Evolutionary conservation across 1,140 invertebrate genomes (phyloP), one percentile per base, ranked within the genome.

Genomic region (Drosophila tani): DNA sequence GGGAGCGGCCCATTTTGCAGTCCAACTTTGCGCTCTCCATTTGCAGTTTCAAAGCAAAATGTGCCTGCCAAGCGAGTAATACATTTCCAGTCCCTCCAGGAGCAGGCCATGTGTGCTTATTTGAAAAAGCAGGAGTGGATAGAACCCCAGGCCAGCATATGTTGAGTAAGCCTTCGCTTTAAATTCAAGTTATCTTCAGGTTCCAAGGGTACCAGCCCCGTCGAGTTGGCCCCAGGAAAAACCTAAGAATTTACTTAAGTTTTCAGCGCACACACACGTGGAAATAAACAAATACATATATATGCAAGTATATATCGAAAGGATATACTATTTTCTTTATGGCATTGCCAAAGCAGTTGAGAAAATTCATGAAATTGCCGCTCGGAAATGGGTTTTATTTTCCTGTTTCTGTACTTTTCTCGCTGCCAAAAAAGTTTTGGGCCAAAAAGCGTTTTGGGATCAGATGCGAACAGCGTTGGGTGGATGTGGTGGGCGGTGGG

Each of bases 21-120:
- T 59, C 24, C 47, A 86, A 86, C 57, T 79, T 79, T 74, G 51
- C 35, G 56, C 62, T 50, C 45, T 70, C 59, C 68, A 68, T 51
- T 81, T 81, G 73, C 75, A 77, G 62, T 75, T 66, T 60, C 56
- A 35, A 69, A 24, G 46, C 58, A 75, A 81, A 81, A 81, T 81
- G 32, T 38, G 82, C 62, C 81, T 81, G 73, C 64, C 75, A 74
- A 24, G 55, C 55, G 69, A 41, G 77, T 45, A 49, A 57, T 66
- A 82, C 78, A 63, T 82, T 81, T 29, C 29, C 29, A 41, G 8
- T 14, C 24, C 15, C 51, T 11, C 24, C 49, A 47, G n/a, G 40
- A 63, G 32, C 32, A 9, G 7, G 29, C 58, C 63, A 21, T 14
- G 29, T 65, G 63, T 19, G 57, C 41, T 19, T 35, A 24, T 3